Evolutionary conservation across 2,888 invertebrate genomes (phyloP).

Genomic region (Pyrochroa serraticornis): DNA sequence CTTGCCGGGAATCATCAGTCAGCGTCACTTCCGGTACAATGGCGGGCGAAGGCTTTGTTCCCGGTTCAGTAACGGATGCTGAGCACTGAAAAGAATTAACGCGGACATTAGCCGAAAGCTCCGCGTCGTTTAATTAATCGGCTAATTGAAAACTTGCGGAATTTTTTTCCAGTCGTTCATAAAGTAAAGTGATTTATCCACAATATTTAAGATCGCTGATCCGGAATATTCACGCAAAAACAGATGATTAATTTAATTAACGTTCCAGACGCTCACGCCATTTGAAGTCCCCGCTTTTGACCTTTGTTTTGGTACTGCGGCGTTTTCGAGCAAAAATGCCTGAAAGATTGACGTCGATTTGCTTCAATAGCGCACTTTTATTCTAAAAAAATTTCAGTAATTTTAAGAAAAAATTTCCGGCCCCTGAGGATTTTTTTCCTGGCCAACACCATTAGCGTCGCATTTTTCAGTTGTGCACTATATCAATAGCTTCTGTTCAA

Average conservation of each 20-base stretch:
- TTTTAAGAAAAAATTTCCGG: too few species aligned
- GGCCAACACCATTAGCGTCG: too few species aligned
- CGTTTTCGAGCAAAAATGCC: too few species aligned
- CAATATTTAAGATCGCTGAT: constrained; percentile 35
- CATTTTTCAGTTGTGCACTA: too few species aligned
- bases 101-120: constrained; percentile 49
- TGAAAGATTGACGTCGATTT: too few species aligned
- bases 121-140: constrained; percentile 53
- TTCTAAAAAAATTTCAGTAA: neutral
- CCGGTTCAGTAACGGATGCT: constrained; percentile 42
- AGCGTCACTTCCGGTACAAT: constrained; percentile 59
- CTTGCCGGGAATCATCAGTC: constrained; percentile 56
- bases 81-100: constrained; percentile 51
- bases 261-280: constrained; percentile 23
- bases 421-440: too few species aligned
- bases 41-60: constrained; percentile 53
- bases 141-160: constrained; percentile 53
- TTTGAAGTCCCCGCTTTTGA: neutral
- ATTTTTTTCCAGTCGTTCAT: constrained; percentile 41
- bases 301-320: neutral
- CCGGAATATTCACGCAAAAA: constrained; percentile 36
- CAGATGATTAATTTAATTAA: constrained; percentile 43
- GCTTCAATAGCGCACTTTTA: too few species aligned
- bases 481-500: too few species aligned
- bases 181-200: constrained; percentile 39